phyloP scores from a whole-genome alignment of 2,888 invertebrate genomes.

The Hetaerina titia region DNA sequence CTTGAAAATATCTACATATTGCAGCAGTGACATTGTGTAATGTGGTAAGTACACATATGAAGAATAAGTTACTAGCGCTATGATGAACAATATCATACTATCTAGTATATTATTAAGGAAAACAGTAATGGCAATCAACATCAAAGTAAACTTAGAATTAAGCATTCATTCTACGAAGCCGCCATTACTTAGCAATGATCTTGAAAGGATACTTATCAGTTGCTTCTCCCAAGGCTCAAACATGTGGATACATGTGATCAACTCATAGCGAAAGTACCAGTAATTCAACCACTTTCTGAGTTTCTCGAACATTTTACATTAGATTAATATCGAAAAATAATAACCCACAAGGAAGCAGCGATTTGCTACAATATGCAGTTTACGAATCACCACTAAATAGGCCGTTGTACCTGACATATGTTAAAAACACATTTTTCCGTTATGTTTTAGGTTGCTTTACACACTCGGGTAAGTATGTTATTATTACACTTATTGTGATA shows the following conservation, averaged over 20 bases:
- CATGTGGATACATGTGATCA: slow-evolving; percentile 78
- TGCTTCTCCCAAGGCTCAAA: slow-evolving; percentile 79
- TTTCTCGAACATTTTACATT: slow-evolving; percentile 68
- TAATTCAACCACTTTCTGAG: slow-evolving; percentile 73
- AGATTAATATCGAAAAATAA: not conserved
- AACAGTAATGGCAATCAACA: slow-evolving; percentile 14
- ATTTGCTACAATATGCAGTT: not conserved
- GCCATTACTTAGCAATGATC: not conserved
- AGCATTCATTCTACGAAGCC: not conserved
- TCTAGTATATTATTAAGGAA: slow-evolving; percentile 75
- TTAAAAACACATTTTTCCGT: not conserved
- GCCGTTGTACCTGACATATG: not conserved
- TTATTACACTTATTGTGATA: no score
- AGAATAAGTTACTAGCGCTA: slow-evolving; percentile 79
- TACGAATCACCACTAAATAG: not conserved
- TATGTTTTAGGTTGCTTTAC: not conserved
- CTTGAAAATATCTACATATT: slow-evolving; percentile 65
- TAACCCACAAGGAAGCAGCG: not conserved
- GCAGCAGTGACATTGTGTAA: slow-evolving; percentile 76
- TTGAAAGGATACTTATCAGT: slow-evolving; percentile 76
- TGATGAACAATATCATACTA: slow-evolving; percentile 78
- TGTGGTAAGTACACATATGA: slow-evolving; percentile 81
- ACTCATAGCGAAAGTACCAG: slow-evolving; percentile 77
- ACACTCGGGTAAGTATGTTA: no score
- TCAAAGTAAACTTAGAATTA: not conserved